phyloP scores from a whole-genome alignment of 2,888 invertebrate species.

The Xanthia togata region DNA sequence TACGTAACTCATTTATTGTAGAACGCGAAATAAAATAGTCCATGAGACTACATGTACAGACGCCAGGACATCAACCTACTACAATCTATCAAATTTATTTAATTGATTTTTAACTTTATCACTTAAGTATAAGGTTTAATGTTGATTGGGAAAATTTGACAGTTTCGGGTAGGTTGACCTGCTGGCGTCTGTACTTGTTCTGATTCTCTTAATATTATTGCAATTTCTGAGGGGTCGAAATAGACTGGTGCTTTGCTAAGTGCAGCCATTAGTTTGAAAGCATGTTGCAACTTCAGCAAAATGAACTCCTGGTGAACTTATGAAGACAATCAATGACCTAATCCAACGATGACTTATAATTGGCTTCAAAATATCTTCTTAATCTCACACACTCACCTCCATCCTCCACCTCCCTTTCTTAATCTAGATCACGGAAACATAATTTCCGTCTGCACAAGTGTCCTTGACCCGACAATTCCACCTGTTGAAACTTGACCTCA shows the following conservation, averaged over 20 bases:
- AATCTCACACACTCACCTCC: constrained; percentile 16
- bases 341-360: constrained; percentile 17
- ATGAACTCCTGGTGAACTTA: neutral
- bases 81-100: too few species aligned
- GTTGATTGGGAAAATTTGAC: too few species aligned
- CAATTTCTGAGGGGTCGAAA: neutral
- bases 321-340: neutral
- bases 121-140: too few species aligned
- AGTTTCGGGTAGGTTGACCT: too few species aligned
- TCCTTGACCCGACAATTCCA: constrained; percentile 85
- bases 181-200: too few species aligned
- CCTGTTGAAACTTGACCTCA: constrained; percentile 83
- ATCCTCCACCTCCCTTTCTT: constrained; percentile 21
- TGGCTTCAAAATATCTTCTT: constrained; percentile 10
- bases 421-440: constrained; percentile 53
- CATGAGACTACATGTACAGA: too few species aligned
- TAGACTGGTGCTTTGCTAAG: neutral
- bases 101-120: too few species aligned
- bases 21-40: too few species aligned
- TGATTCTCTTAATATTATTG: too few species aligned
- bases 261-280: neutral
- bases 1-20: neutral
- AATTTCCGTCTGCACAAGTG: constrained; percentile 56
- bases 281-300: neutral
- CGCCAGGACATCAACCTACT: too few species aligned